These are phyloP conservation scores for Oxyura jamaicensis DNA, from an alignment of 2,113 vertebrate genomes.

Conservation along the genomic window DNA sequence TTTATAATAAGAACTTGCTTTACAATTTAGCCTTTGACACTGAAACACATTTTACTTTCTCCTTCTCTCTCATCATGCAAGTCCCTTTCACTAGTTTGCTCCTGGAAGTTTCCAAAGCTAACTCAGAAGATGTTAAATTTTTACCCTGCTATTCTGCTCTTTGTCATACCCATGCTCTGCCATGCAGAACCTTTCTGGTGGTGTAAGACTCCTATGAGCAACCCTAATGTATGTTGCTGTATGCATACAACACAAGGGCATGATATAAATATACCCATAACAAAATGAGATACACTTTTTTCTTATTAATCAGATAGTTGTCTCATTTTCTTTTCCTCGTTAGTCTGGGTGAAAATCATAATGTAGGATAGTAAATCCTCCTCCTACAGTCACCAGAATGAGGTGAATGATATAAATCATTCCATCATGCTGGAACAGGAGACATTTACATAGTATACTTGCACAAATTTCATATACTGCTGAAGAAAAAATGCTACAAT, in stretches of 20 bases:
- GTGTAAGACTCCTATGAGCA: not conserved
- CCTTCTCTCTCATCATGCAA: not conserved
- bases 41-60: not conserved
- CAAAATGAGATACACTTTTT: not conserved
- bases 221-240: not conserved
- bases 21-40: not conserved
- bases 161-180: not conserved
- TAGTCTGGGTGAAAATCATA: not conserved
- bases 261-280: not conserved
- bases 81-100: not conserved
- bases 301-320: not conserved
- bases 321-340: not conserved
- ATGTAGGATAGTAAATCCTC: not conserved
- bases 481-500: not conserved
- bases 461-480: not conserved
- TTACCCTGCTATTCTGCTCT: not conserved
- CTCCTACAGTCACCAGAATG: not conserved
- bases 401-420: not conserved
- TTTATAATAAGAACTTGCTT: not conserved
- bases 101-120: not conserved
- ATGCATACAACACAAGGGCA: accelerated
- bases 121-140: not conserved
- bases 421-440: not conserved
- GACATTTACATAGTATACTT: not conserved
- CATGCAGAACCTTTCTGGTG: not conserved